These are phyloP conservation scores for Eumerus sabulonum DNA, from an alignment of 2,888 invertebrate genomes.

Conservation along the genomic window DNA sequence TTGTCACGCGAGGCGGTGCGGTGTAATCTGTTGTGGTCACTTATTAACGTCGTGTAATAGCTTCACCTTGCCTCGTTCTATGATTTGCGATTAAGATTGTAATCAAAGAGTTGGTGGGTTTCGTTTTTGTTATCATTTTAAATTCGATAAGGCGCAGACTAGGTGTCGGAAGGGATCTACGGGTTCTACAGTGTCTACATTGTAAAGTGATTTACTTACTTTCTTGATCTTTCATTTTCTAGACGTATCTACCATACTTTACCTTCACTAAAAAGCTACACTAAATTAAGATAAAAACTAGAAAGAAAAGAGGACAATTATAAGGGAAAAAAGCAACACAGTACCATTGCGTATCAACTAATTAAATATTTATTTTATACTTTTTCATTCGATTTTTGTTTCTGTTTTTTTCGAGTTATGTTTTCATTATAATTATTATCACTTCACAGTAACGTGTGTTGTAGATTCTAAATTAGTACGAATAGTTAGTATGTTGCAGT, in stretches of 20 bases:
- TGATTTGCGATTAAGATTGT: too few species aligned
- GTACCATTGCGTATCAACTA: conserved; percentile 38
- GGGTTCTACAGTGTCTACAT: too few species aligned
- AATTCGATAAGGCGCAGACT: conserved; percentile 31
- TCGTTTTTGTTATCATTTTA: conserved; percentile 30
- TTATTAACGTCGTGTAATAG: too few species aligned
- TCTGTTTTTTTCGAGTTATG: conserved; percentile 13
- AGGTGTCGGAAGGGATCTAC: neutral
- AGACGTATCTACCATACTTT: neutral
- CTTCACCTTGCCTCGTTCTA: too few species aligned
- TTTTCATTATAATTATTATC: conserved; percentile 59
- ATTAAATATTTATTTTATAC: conserved; percentile 58
- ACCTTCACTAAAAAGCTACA: neutral
- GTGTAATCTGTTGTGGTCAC: neutral
- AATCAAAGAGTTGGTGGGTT: conserved; percentile 43
- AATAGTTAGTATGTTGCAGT: conserved; percentile 61
- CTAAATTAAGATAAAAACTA: too few species aligned
- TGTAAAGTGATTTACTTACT: too few species aligned
- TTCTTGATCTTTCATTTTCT: too few species aligned
- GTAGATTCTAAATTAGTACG: conserved; percentile 63
- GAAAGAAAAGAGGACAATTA: neutral
- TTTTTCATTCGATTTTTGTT: conserved; percentile 12
- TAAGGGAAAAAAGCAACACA: neutral
- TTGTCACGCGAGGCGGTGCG: conserved; percentile 56
- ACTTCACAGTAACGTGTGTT: conserved; percentile 64